Evolutionary conservation across 2,888 invertebrate genomes (phyloP), one percentile per base, ranked within the genome.

Genomic region (Cosmorhoe ocellata): DNA sequence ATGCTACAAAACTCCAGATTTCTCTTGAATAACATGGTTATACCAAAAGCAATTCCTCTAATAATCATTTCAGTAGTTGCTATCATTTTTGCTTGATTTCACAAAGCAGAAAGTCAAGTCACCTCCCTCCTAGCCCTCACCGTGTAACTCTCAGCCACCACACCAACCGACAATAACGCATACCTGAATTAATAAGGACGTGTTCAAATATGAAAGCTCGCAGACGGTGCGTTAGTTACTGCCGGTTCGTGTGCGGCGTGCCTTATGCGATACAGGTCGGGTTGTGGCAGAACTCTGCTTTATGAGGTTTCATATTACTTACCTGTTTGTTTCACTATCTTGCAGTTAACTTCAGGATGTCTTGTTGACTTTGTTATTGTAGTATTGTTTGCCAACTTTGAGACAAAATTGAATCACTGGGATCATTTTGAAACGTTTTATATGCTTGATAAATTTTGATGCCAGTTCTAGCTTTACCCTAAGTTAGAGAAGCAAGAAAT

Each of bases 121-220:
- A 22, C 9, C 10, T 38, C 38, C 6, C 18, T 7, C 1, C 10
- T 5, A 22, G 22, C 32, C 11, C 34, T 30, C 26, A 38, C 34
- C 41, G 24, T 41, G 31, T 33, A 47, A 39, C 39, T 24, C 18
- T 18, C 18, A 18, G 18, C 4, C 18, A 18, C 33, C 38, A 12
- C 46, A 33, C 30, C 13, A 39, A 18, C 53, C 40, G 45, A 56
- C 51, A 45, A 56, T 50, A 51, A 28, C 39, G 47, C 31, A 45
- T 66, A 76, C 74, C 74, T 75, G 75, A 69, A 74, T 74, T 68
- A 71, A 63, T 70, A 69, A 67, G 54, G 59, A 44, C 56, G 57
- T 60, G 63, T 63, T 68, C 65, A 69, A 71, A 69, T 67, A 71
- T 71, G 70, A 50, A 44, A 64, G 65, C 58, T 47, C 22, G 57